These are phyloP conservation scores for Siphlonurus alternatus DNA, from an alignment of 2,888 invertebrate species.

Conservation along the genomic window DNA sequence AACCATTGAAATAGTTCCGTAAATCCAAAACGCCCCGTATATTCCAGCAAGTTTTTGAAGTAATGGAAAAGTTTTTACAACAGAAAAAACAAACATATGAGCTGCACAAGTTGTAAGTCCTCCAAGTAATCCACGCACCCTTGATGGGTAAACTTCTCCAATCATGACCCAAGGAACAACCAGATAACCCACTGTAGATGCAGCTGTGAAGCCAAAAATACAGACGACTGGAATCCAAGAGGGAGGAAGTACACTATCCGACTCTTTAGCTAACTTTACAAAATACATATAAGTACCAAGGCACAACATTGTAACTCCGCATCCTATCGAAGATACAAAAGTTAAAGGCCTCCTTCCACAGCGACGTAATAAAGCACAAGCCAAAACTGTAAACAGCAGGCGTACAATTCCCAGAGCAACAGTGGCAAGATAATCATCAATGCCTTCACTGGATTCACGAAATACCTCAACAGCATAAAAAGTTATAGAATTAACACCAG, in stretches of 20 bases:
- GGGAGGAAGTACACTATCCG: conserved; percentile 22
- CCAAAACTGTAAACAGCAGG: conserved; percentile 41
- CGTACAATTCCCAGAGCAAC: conserved; percentile 42
- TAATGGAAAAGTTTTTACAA: conserved; percentile 47
- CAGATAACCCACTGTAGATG: conserved; percentile 46
- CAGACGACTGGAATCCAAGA: conserved; percentile 42
- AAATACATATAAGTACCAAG: conserved; percentile 42
- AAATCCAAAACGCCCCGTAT: conserved; percentile 43
- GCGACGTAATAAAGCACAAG: conserved; percentile 39
- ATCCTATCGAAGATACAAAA: conserved; percentile 40
- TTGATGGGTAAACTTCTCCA: conserved; percentile 30
- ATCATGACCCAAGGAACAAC: conserved; percentile 60
- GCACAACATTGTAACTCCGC: conserved; percentile 44
- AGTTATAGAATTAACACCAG: conserved; percentile 49
- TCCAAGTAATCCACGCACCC: conserved; percentile 44
- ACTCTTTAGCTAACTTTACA: neutral
- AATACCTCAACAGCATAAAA: conserved; percentile 45
- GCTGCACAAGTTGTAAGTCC: conserved; percentile 48
- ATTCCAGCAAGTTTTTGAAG: conserved; percentile 31
- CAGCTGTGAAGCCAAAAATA: conserved; percentile 32
- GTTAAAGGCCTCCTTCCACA: conserved; percentile 45
- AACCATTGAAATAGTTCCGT: conserved; percentile 30
- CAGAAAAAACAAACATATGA: conserved; percentile 44
- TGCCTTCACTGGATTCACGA: conserved; percentile 36
- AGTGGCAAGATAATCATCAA: conserved; percentile 40